Conservation (phyloP, 2,888 invertebrate species). For the Luperina nickerlii region DNA sequence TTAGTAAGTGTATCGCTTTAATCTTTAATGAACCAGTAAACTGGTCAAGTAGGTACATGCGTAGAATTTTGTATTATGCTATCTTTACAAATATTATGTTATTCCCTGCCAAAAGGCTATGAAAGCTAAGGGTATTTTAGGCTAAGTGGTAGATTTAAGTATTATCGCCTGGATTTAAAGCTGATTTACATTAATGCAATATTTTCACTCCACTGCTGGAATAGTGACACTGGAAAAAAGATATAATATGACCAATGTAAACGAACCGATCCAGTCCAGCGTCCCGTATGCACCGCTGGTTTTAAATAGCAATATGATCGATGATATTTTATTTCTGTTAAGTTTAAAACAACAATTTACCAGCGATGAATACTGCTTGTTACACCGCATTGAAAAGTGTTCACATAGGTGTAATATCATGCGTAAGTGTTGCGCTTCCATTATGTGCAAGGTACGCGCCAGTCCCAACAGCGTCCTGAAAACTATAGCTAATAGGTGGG, state of each 20-base stretch:
- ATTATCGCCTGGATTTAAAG: constrained; percentile 5
- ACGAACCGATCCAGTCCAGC: not conserved
- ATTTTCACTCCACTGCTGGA: not conserved
- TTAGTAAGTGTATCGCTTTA: constrained; percentile 6
- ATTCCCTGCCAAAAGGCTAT: constrained; percentile 11
- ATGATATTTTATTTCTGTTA: not conserved
- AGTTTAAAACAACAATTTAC: not conserved
- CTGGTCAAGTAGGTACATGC: constrained; percentile 23
- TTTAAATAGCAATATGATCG: not conserved
- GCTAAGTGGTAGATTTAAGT: constrained; percentile 16
- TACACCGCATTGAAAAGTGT: not conserved
- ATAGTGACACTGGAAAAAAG: not conserved
- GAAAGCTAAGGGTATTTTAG: not conserved
- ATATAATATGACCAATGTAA: not conserved
- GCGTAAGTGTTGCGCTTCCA: no score
- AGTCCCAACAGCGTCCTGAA: no score
- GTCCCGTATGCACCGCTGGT: not conserved
- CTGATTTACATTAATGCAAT: constrained; percentile 19
- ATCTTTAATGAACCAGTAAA: constrained; percentile 11
- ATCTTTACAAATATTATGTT: constrained; percentile 12
- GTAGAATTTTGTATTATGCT: constrained; percentile 15
- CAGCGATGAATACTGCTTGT: not conserved
- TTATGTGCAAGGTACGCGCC: no score
- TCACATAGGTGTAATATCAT: not conserved
- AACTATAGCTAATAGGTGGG: no score